Base-by-base conservation (phyloP, 2,113 vertebrate species). In the Gymnarchus niloticus region DNA sequence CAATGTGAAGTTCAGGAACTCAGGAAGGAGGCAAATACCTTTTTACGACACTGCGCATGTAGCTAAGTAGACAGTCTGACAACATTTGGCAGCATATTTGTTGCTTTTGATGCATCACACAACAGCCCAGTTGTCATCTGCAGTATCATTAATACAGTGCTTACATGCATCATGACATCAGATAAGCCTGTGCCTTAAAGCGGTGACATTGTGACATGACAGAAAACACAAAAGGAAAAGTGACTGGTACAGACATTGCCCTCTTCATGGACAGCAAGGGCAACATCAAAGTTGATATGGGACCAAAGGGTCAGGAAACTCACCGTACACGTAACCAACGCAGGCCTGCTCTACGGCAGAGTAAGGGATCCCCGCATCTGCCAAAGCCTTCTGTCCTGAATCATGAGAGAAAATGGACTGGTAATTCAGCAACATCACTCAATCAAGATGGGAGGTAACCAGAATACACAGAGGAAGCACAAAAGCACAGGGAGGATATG, bases 241-340 rank as follows among this genome's bases (percentile, higher is more conserved):
- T n/a, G n/a, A n/a, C n/a, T n/a, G n/a, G n/a, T n/a, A n/a, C n/a
- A n/a, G n/a, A n/a, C n/a, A n/a, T n/a, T n/a, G n/a, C n/a, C n/a
- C n/a, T n/a, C n/a, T n/a, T n/a, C n/a, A n/a, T n/a, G n/a, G n/a
- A 69, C 61, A 37, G 61, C 3, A 33, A 69, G 2, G 10, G 59
- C 14, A n/a, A 25, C 6, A 61, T 14, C 25, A 23, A 59, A 5
- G 23, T 19, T 1, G 17, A 46, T 6, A 3, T 78, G 76, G 9
- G 23, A 54, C 52, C 6, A 6, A 54, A 54, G n/a, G n/a, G n/a
- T 37, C 44, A 17, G 23, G 28, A 87, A 91, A 91, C 83, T 49
- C 93, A 99, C 98, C 98, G 49, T 96, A 98, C 87, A 99, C 98
- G 6, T 99, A 99, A 87, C 98, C 97, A 33, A 99, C 93, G 88